phyloP scores from a whole-genome alignment of 2,888 invertebrate genomes.

The Acrobasis consociella region DNA sequence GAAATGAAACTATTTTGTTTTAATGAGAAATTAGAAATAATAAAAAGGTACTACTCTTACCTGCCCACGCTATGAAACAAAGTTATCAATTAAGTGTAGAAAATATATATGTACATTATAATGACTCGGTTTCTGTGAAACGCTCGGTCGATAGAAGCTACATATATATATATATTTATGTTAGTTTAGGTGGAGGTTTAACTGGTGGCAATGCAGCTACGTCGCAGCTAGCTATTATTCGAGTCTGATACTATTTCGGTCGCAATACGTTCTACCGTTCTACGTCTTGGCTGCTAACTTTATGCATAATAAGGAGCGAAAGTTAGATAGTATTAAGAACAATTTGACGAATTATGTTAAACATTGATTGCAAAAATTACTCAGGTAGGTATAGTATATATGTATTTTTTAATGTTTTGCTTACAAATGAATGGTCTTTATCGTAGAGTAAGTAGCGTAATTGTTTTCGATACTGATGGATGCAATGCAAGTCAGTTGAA shows the following conservation, averaged over 20 bases:
- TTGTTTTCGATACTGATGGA: no score
- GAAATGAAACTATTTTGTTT: no score
- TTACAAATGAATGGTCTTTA: no score
- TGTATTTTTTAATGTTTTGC: no score
- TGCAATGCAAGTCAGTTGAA: no score
- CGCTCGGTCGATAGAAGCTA: slow-evolving; percentile 29
- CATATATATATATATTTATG: background rate
- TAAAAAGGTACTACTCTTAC: background rate
- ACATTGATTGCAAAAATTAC: no score
- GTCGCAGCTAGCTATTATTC: slow-evolving; percentile 8
- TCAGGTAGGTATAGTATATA: no score
- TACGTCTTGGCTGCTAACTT: slow-evolving; percentile 19
- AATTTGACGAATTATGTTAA: no score
- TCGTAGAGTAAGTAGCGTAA: no score
- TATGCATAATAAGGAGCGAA: background rate
- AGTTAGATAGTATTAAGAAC: no score
- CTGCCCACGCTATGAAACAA: background rate
- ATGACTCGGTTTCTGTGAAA: slow-evolving; percentile 33
- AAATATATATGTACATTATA: slow-evolving; percentile 27
- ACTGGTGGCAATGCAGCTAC: slow-evolving; percentile 1
- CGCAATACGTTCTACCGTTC: slow-evolving; percentile 14
- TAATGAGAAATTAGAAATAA: no score
- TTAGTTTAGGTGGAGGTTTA: background rate
- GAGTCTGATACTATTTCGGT: slow-evolving; percentile 18
- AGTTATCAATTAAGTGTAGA: background rate